Conservation (phyloP, 2,113 vertebrate species). For the Nibea albiflora region DNA sequence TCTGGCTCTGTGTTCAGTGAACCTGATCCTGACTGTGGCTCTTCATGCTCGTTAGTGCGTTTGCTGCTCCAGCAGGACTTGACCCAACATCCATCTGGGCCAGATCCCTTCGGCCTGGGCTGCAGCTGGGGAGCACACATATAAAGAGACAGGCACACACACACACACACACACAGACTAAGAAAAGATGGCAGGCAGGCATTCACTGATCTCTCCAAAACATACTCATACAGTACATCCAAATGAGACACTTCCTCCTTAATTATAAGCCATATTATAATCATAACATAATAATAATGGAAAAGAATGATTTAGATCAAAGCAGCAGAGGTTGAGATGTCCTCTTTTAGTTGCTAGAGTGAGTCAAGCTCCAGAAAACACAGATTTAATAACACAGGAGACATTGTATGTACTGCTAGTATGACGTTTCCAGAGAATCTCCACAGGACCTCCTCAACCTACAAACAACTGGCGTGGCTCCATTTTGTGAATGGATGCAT, state of each 20-base stretch:
- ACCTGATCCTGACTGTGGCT: constrained; percentile 24
- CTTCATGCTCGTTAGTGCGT: constrained; percentile 27
- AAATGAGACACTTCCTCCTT: not conserved
- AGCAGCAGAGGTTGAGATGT: not conserved
- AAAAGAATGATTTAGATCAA: not conserved
- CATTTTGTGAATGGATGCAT: not conserved
- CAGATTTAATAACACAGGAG: not conserved
- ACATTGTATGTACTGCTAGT: not conserved
- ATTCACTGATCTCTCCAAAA: no score
- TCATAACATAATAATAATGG: not conserved
- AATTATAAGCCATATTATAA: not conserved
- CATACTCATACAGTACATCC: no score
- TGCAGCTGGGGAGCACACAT: constrained; percentile 27
- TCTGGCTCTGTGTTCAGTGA: not conserved
- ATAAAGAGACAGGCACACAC: not conserved
- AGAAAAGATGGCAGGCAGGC: no score
- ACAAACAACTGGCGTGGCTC: not conserved
- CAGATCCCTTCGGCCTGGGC: constrained; percentile 20
- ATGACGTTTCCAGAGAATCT: no score
- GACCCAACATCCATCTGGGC: constrained; percentile 36
- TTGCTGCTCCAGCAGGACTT: constrained; percentile 17
- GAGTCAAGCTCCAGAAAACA: not conserved
- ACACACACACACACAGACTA: not conserved
- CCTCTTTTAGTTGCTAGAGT: not conserved
- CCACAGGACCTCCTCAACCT: not conserved